Evolutionary conservation across 2,797 vertebrate genomes (phyloP).

Genomic region (Fistularia tabacaria): DNA sequence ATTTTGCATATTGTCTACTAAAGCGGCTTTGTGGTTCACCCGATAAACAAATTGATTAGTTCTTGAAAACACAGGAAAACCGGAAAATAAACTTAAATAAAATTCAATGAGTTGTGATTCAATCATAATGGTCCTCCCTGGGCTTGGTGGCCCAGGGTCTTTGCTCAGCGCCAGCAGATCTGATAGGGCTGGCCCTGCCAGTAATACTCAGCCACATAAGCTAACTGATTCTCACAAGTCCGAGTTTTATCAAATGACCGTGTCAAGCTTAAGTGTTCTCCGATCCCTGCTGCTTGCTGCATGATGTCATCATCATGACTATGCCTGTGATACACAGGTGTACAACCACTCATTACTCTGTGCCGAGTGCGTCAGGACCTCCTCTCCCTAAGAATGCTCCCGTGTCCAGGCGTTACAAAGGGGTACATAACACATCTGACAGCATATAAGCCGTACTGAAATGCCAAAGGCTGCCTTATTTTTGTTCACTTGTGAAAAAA

Average conservation of each 20-base stretch:
- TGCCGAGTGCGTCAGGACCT: conserved; percentile 38
- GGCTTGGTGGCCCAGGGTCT: too few species aligned
- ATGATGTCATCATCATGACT: conserved; percentile 35
- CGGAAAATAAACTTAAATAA: too few species aligned
- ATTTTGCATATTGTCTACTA: too few species aligned
- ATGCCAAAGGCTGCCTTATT: conserved; percentile 82
- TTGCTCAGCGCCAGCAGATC: too few species aligned
- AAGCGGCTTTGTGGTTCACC: too few species aligned
- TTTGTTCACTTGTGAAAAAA: conserved; percentile 43
- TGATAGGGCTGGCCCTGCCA: too few species aligned
- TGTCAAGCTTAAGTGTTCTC: conserved; percentile 53
- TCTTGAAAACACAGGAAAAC: too few species aligned
- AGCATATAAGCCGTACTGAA: conserved; percentile 68
- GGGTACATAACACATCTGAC: conserved; percentile 57
- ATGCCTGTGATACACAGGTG: too few species aligned
- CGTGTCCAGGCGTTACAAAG: conserved; percentile 72
- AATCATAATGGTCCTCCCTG: too few species aligned
- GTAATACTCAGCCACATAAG: conserved; percentile 56
- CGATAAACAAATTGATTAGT: too few species aligned
- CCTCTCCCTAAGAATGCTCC: conserved; percentile 59
- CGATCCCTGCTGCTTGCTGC: conserved; percentile 27
- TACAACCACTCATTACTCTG: background rate
- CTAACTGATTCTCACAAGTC: conserved; percentile 33
- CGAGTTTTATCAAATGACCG: conserved; percentile 11
- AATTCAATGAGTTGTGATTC: too few species aligned